Base-by-base conservation (phyloP, 2,888 invertebrate genomes). In the Cataglyphis cursor region DNA sequence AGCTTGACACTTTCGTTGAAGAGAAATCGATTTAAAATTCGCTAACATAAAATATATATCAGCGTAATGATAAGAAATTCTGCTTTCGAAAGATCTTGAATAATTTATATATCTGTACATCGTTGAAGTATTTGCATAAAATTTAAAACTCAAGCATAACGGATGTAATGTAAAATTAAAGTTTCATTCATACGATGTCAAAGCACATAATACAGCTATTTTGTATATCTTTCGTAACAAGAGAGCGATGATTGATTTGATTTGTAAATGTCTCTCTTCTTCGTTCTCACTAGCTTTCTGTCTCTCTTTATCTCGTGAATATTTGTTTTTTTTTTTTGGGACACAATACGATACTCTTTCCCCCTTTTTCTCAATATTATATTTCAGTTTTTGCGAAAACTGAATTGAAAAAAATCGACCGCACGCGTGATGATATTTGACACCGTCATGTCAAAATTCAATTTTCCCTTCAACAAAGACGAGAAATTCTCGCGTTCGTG, bases 201-300 rank as follows among this genome's bases (percentile, higher is more conserved):
- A 44, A 44, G 15, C 12, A 44, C 12, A n/a, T 8, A 48, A 48
- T 8, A n/a, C 48, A 6, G 18, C 18, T 48, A 48, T 18, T 48
- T 48, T 48, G 18, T 48, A n/a, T 41, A 41, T 73, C 35, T 75
- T 6, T 10, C 21, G 31, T 65, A 65, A 54, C 51, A 65, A 65
- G 35, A 65, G 35, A 75, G 51, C 18, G 35, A 21, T 66, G 35
- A 65, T 65, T 35, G 51, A 76, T 76, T 66, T 48, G 38, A 66
- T 66, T 66, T 51, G 51, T 51, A 66, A 65, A 48, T 6, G 18
- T 48, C 18, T 48, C 15, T 44, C 15, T 44, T 15, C 15, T 15
- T 44, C 15, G 12, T 5, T 44, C 15, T 44, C 6, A n/a, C 48
- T n/a, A 48, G 48, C 2, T 48, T 48, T 48, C 48, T 48, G 18